These are phyloP conservation scores for Poecilia gillii DNA, from an alignment of 2,797 vertebrate genomes.

Conservation along the genomic window DNA sequence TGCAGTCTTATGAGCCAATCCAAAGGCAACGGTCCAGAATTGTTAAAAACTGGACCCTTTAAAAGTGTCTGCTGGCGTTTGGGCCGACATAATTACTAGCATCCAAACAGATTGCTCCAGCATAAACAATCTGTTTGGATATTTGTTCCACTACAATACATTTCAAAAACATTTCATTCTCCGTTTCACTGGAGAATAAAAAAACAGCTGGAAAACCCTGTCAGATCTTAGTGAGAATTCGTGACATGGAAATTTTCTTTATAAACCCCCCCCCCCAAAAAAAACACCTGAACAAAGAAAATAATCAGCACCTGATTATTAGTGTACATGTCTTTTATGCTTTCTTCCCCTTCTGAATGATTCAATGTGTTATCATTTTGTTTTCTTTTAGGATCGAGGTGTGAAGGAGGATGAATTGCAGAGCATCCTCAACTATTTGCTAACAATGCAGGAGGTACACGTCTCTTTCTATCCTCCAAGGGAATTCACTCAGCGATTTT, in stretches of 20 bases:
- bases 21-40: neutral
- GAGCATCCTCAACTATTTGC: slow-evolving; percentile 94
- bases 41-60: neutral
- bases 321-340: neutral
- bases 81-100: neutral
- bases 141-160: slow-evolving; percentile 6
- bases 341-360: neutral
- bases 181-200: neutral
- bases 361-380: slow-evolving; percentile 13
- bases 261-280: too few species aligned
- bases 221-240: slow-evolving; percentile 7
- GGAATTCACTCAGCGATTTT: slow-evolving; percentile 28
- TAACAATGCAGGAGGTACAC: slow-evolving; percentile 94
- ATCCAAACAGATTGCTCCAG: slow-evolving; percentile 1
- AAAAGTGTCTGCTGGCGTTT: neutral
- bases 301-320: neutral
- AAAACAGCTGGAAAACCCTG: neutral
- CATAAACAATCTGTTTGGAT: slow-evolving; percentile 19
- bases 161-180: slow-evolving; percentile 12
- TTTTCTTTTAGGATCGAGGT: slow-evolving; percentile 86
- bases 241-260: neutral
- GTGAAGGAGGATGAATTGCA: slow-evolving; percentile 97
- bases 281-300: too few species aligned
- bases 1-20: neutral
- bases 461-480: slow-evolving; percentile 25